These are phyloP conservation scores for Colletes collaris DNA, from an alignment of 2,888 invertebrate genomes.

Conservation along the genomic window DNA sequence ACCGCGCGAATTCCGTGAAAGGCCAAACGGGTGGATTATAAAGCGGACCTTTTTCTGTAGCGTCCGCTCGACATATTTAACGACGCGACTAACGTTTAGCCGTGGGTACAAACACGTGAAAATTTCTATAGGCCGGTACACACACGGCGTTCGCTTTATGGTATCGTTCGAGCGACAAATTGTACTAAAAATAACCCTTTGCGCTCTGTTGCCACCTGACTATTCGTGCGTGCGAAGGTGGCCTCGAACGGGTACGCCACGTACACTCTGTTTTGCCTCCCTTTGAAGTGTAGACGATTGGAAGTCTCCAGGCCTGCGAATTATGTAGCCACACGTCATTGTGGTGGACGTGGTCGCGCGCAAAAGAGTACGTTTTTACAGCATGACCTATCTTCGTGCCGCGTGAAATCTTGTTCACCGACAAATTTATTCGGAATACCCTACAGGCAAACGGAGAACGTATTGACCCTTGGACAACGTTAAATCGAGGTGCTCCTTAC, in stretches of 20 bases:
- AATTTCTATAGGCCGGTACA: constrained; percentile 55
- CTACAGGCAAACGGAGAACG: not conserved
- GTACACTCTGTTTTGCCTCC: constrained; percentile 50
- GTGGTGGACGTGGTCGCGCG: constrained; percentile 9
- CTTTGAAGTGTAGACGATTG: constrained; percentile 64
- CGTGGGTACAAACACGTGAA: constrained; percentile 64
- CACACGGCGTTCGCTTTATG: constrained; percentile 73
- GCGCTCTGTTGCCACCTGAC: constrained; percentile 72
- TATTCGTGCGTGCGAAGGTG: constrained; percentile 76
- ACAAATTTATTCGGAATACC: constrained; percentile 27
- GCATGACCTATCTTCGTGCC: constrained; percentile 60
- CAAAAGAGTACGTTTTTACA: constrained; percentile 49
- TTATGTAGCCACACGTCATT: constrained; percentile 44
- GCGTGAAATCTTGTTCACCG: constrained; percentile 38
- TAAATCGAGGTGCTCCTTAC: not conserved
- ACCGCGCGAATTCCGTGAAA: constrained; percentile 21
- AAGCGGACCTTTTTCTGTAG: constrained; percentile 41
- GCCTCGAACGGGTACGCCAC: constrained; percentile 61
- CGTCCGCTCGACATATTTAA: constrained; percentile 60
- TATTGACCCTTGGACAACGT: not conserved
- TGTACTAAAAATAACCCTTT: constrained; percentile 82
- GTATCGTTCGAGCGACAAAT: constrained; percentile 80
- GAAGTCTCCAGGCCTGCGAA: constrained; percentile 59
- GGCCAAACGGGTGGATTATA: constrained; percentile 37
- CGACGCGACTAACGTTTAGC: constrained; percentile 53